These are phyloP conservation scores for Porites cylindrica DNA, from an alignment of 92 coral and sea anemone species.

Conservation along the genomic window DNA sequence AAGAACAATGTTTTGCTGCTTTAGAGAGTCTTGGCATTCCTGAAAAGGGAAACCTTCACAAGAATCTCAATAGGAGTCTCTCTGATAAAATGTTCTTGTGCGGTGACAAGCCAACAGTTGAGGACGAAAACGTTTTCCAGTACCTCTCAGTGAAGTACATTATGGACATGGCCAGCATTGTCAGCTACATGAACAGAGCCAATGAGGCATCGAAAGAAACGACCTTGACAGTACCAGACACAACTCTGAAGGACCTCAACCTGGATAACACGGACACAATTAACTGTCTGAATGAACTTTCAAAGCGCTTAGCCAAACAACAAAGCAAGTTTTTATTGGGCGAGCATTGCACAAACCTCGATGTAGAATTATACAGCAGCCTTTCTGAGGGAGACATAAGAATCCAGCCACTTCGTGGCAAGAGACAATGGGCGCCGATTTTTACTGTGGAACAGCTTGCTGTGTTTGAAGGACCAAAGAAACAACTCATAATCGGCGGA, in stretches of 20 bases:
- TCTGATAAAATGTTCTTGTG: conserved; percentile 1
- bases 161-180: conserved; percentile 21
- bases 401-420: conserved; percentile 10
- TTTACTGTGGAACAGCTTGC: conserved; percentile 60
- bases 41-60: not conserved
- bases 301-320: not conserved
- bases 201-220: not conserved
- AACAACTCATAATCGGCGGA: conserved; percentile 62
- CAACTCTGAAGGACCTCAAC: conserved; percentile 25
- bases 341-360: conserved; percentile 13
- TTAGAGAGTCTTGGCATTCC: conserved; percentile 10
- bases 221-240: not conserved
- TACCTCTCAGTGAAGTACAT: conserved; percentile 32
- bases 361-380: conserved; percentile 11
- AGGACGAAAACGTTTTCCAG: conserved; percentile 24
- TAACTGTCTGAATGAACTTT: conserved; percentile 17
- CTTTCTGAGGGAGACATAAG: conserved; percentile 17
- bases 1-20: not conserved
- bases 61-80: conserved; percentile 16
- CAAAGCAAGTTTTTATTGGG: conserved; percentile 25
- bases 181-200: conserved; percentile 22
- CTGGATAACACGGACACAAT: conserved; percentile 12
- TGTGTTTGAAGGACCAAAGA: conserved; percentile 61
- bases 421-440: conserved; percentile 20
- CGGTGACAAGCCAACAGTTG: not conserved